Evolutionary conservation across 2,113 vertebrate species (phyloP), one percentile per base, ranked within the genome.

Genomic region (Lamprologus speciosus): DNA sequence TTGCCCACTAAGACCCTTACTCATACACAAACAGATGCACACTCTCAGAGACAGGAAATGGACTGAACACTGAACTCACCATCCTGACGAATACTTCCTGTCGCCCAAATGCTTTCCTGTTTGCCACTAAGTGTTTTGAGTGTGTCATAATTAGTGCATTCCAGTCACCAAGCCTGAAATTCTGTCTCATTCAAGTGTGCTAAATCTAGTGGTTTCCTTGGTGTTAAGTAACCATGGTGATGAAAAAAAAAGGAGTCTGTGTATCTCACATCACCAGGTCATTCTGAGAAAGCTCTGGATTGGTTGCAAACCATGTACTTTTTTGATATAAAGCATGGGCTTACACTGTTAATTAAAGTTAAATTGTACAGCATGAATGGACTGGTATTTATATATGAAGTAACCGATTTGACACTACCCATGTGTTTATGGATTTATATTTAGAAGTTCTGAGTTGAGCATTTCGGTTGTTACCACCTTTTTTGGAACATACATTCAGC

Each of bases 61-160:
- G 35, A 84, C 42, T 88, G 73, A 91, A 85, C 87, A 83, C 80
- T 92, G 86, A 88, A 82, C 87, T 87, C 84, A 26, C 82, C 85
- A 88, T 88, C 87, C 89, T 93, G 86, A 86, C 80, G 54, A 91
- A 89, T 75, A 86, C 88, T 94, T 95, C 92, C 94, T 87, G 84
- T 93, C 87, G 68, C 54, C 79, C 47, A 70, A 73, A 91, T 37
- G 84, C 83, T 92, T 93, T 92, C 92, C 92, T 94, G 94, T 95
- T 94, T 94, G 60, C 82, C 87, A 83, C 81, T 80, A 68, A 55
- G 14, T 60, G 42, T 31, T 83, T 14, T 65, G 26, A 85, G 53
- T 54, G 81, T 28, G 31, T 87, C 80, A 70, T 85, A 51, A 88
- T 89, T 78, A 45, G 33, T 75, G 63, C 65, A 86, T 93, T 92